Evolutionary conservation across 2,113 vertebrate genomes (phyloP).

Genomic region (Platanista minor): DNA sequence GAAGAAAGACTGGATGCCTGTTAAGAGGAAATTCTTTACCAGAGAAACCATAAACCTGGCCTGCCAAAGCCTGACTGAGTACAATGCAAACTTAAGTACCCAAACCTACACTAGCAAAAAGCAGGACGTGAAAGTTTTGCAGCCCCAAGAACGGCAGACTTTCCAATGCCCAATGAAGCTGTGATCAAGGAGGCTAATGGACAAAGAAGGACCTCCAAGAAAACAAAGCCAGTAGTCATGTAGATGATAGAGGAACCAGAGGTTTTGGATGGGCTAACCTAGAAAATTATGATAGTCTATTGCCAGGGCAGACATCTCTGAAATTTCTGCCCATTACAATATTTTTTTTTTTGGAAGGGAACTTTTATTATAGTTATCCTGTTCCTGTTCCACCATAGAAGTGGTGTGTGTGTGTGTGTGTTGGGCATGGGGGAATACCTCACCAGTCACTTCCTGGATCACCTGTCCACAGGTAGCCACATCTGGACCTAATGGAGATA

Average conservation of each 20-base stretch:
- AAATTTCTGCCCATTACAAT: background rate
- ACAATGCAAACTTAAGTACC: background rate
- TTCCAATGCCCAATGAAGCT: background rate
- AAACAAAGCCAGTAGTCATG: background rate
- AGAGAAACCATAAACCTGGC: background rate
- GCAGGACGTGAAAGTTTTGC: background rate
- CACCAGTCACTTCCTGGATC: background rate
- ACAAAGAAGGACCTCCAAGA: background rate
- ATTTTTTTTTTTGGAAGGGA: background rate
- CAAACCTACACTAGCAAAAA: background rate
- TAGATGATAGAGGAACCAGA: background rate
- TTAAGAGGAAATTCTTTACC: background rate
- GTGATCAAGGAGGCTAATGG: background rate
- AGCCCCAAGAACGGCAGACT: background rate
- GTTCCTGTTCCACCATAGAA: background rate
- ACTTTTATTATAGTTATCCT: background rate
- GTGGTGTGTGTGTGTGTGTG: background rate
- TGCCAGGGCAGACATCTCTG: background rate
- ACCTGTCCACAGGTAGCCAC: background rate
- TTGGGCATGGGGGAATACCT: background rate
- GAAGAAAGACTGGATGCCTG: background rate
- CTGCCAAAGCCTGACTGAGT: background rate
- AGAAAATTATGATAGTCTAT: background rate
- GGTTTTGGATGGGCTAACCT: background rate
- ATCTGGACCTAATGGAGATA: background rate